phyloP scores from a whole-genome alignment of 1,140 invertebrate genomes.

The Drosophila melanica region DNA sequence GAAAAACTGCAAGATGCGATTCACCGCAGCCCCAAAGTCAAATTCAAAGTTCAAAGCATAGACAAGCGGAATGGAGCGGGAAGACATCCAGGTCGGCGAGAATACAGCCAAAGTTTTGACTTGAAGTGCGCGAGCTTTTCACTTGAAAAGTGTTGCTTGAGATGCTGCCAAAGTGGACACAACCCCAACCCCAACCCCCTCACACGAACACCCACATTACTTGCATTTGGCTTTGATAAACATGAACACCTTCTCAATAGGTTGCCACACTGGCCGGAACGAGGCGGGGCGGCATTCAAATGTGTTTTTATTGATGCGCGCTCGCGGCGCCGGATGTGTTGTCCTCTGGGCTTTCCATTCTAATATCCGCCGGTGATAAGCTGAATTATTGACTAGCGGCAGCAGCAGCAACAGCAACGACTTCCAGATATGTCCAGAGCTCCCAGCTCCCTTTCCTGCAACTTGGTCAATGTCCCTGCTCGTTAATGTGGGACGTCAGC shows the following conservation, averaged over 20 bases:
- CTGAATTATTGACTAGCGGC: slow-evolving; percentile 76
- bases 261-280: neutral
- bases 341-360: slow-evolving; percentile 74
- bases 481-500: slow-evolving; percentile 34
- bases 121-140: slow-evolving; percentile 49
- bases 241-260: slow-evolving; percentile 60
- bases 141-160: slow-evolving; percentile 63
- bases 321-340: slow-evolving; percentile 73
- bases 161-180: slow-evolving; percentile 52
- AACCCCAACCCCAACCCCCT: neutral
- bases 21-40: slow-evolving; percentile 27
- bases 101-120: slow-evolving; percentile 23
- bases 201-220: neutral
- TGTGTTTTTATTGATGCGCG: slow-evolving; percentile 80
- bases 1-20: slow-evolving; percentile 56
- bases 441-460: neutral
- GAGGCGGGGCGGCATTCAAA: slow-evolving; percentile 58
- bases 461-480: slow-evolving; percentile 43
- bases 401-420: neutral
- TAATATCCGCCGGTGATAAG: slow-evolving; percentile 84
- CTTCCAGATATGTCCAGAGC: slow-evolving; percentile 19
- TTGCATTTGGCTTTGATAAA: slow-evolving; percentile 44
- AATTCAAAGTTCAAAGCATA: slow-evolving; percentile 49
- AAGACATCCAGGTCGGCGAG: neutral
- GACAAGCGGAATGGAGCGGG: slow-evolving; percentile 16